Percentiles rank a stretch among this genome's conserved stretches.
These are phyloP conservation scores for Sinocyclocheilus maitianheensis DNA, from an alignment of 2,113 vertebrate genomes.

Conservation along the genomic window DNA sequence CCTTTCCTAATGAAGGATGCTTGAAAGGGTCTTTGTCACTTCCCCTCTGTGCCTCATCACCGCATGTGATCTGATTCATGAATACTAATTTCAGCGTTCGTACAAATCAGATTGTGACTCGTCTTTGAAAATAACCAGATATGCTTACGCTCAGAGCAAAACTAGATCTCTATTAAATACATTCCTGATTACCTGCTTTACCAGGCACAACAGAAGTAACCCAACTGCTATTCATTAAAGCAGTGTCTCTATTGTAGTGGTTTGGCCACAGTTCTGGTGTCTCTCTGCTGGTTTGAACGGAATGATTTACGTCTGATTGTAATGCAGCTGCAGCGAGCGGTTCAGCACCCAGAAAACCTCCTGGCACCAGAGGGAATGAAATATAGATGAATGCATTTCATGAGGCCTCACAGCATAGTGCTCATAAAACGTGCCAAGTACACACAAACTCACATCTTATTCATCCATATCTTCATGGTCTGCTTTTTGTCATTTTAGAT, in stretches of 20 bases:
- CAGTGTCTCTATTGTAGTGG: background rate
- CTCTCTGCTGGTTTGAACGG: background rate
- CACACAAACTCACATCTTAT: background rate
- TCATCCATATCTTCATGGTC: background rate
- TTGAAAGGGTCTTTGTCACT: constrained; percentile 9
- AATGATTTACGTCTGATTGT: constrained; percentile 2
- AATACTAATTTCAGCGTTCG: background rate
- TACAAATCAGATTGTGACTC: background rate
- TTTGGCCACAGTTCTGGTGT: background rate
- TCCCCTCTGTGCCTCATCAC: constrained; percentile 8
- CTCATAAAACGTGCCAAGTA: background rate
- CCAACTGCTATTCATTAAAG: background rate
- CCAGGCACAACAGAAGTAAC: background rate
- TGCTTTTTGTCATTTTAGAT: background rate
- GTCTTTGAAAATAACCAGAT: background rate
- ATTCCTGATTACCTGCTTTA: background rate
- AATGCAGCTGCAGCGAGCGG: constrained; percentile 1
- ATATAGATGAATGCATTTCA: constrained; percentile 35
- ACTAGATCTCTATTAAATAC: background rate
- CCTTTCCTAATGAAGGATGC: background rate
- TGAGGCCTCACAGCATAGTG: background rate
- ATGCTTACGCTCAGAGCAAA: background rate
- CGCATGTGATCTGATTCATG: constrained; percentile 11
- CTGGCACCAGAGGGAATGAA: constrained; percentile 22
- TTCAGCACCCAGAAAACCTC: constrained; percentile 18